Conservation (phyloP, 2,113 vertebrate genomes). For the Meleagris gallopavo region DNA sequence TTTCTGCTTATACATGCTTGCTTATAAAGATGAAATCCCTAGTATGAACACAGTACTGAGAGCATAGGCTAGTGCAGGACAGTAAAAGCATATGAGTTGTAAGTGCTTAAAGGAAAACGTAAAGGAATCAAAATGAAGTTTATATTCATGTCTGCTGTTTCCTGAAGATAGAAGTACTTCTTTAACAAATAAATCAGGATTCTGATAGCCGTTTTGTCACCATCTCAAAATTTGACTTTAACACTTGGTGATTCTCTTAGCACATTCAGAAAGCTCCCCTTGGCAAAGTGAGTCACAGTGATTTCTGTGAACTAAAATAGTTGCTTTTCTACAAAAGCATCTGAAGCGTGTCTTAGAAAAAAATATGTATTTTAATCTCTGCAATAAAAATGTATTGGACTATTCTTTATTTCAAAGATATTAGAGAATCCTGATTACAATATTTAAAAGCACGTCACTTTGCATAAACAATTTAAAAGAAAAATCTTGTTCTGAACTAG, state of each 20-base stretch:
- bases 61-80: background rate
- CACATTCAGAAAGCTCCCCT: background rate
- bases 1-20: background rate
- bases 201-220: background rate
- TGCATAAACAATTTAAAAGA: background rate
- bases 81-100: background rate
- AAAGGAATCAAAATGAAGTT: background rate
- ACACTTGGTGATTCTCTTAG: background rate
- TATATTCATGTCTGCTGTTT: background rate
- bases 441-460: background rate
- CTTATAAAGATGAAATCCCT: background rate
- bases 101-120: background rate
- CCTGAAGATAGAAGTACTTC: background rate
- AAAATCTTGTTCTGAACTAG: background rate
- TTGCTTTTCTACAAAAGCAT: background rate
- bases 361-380: background rate
- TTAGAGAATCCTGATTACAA: background rate
- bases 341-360: background rate
- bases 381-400: background rate
- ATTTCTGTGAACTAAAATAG: background rate
- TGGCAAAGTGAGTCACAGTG: background rate
- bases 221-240: background rate
- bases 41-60: background rate
- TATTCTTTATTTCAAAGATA: background rate
- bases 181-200: background rate